Evolutionary conservation across 1,140 invertebrate species (phyloP).

Genomic region (Drosophila kepulauana): DNA sequence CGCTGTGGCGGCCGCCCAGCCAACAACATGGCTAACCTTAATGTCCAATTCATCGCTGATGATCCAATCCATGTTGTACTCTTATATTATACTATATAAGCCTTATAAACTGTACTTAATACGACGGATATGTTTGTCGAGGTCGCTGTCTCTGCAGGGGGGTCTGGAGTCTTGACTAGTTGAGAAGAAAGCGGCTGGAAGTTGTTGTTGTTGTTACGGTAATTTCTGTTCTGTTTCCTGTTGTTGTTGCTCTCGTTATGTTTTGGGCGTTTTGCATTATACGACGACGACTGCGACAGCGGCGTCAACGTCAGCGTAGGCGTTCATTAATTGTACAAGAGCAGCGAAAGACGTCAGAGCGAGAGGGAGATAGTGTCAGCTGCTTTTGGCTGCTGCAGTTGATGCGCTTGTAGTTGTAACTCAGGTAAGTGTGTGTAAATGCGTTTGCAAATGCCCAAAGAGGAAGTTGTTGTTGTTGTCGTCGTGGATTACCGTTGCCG

Average conservation of each 20-base stretch:
- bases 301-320: slow-evolving; percentile 35
- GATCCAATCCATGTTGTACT: slow-evolving; percentile 87
- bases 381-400: slow-evolving; percentile 25
- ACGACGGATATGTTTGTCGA: slow-evolving; percentile 70
- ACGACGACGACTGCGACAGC: slow-evolving; percentile 2
- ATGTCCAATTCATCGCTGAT: slow-evolving; percentile 89
- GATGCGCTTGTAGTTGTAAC: slow-evolving; percentile 39
- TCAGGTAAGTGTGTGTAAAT: slow-evolving; percentile 48
- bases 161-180: slow-evolving; percentile 37
- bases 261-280: slow-evolving; percentile 52
- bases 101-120: slow-evolving; percentile 35
- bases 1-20: slow-evolving; percentile 89
- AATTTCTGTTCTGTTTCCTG: slow-evolving; percentile 22
- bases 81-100: slow-evolving; percentile 22
- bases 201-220: slow-evolving; percentile 34
- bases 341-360: slow-evolving; percentile 15
- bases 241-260: slow-evolving; percentile 26
- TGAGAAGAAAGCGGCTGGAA: slow-evolving; percentile 57
- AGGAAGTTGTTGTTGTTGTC: slow-evolving; percentile 49
- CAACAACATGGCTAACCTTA: slow-evolving; percentile 88
- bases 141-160: slow-evolving; percentile 27
- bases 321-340: slow-evolving; percentile 46
- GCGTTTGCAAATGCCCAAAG: slow-evolving; percentile 46
- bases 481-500: slow-evolving; percentile 45
- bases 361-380: slow-evolving; percentile 19